These are phyloP conservation scores for Psephotus haematonotus DNA, from an alignment of 2,113 vertebrate species.

Conservation along the genomic window DNA sequence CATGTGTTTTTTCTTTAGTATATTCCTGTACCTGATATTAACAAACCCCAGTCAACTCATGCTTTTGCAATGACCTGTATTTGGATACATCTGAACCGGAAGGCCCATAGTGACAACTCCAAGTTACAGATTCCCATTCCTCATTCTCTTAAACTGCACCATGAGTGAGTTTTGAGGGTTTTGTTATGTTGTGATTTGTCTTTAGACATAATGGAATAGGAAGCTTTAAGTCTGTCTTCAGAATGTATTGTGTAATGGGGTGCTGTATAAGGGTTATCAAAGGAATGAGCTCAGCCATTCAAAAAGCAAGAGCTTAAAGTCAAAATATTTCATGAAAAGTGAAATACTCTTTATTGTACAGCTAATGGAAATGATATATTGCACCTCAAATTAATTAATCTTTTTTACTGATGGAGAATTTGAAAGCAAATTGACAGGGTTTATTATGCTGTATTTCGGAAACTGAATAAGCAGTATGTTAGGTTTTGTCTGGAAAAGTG, in stretches of 20 bases:
- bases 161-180: conserved; percentile 83
- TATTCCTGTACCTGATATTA: conserved; percentile 98
- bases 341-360: background rate
- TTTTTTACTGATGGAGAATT: background rate
- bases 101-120: conserved; percentile 96
- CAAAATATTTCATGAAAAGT: background rate
- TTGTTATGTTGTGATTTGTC: background rate
- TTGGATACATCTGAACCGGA: conserved; percentile 99
- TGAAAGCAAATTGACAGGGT: background rate
- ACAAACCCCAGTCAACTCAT: conserved; percentile 98
- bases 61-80: conserved; percentile 99
- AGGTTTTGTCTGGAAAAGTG: background rate
- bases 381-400: background rate
- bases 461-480: background rate
- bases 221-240: background rate
- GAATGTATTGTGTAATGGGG: background rate
- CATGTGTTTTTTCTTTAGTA: conserved; percentile 76
- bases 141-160: conserved; percentile 95
- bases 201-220: background rate
- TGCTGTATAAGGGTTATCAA: background rate
- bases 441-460: background rate
- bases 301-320: background rate
- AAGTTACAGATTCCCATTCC: conserved; percentile 97
- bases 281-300: background rate
- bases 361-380: background rate